These are phyloP conservation scores for Apantesis nais DNA, from an alignment of 2,888 invertebrate species.

Conservation along the genomic window DNA sequence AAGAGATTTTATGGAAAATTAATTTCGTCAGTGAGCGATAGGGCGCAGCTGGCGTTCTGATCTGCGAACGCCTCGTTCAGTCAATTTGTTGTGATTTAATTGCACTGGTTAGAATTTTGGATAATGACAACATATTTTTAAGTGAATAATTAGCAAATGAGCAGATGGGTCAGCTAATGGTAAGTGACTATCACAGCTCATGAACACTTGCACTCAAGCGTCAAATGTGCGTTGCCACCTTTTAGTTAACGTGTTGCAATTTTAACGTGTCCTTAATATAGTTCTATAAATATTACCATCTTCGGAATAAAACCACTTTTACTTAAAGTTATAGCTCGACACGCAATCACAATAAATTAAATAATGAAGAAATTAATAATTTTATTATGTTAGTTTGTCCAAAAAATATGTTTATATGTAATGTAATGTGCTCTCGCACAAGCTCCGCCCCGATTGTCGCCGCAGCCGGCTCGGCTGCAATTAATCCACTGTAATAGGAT, in stretches of 20 bases:
- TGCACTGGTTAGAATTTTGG: constrained; percentile 71
- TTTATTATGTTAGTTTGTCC: neutral
- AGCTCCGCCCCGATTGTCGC: constrained; percentile 68
- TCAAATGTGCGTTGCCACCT: neutral
- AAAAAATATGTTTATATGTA: constrained; percentile 26
- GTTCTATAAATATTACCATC: constrained; percentile 67
- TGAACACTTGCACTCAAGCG: no score
- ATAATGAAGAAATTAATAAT: constrained; percentile 9
- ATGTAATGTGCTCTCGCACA: constrained; percentile 58
- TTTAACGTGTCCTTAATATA: constrained; percentile 67
- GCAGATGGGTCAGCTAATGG: neutral
- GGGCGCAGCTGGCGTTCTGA: constrained; percentile 58
- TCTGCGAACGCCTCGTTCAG: constrained; percentile 53
- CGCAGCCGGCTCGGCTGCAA: constrained; percentile 70
- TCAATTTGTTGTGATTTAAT: constrained; percentile 77
- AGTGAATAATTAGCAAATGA: neutral
- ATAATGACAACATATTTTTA: constrained; percentile 69
- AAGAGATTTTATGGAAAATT: constrained; percentile 83
- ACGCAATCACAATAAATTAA: constrained; percentile 23
- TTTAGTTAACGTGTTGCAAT: constrained; percentile 52
- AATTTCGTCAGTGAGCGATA: constrained; percentile 82
- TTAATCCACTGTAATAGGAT: constrained; percentile 84
- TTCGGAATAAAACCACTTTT: constrained; percentile 49
- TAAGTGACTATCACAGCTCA: no score
- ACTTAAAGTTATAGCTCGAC: constrained; percentile 55